Base-by-base conservation (phyloP, 2,888 invertebrate species). In the Eristalis pertinax region DNA sequence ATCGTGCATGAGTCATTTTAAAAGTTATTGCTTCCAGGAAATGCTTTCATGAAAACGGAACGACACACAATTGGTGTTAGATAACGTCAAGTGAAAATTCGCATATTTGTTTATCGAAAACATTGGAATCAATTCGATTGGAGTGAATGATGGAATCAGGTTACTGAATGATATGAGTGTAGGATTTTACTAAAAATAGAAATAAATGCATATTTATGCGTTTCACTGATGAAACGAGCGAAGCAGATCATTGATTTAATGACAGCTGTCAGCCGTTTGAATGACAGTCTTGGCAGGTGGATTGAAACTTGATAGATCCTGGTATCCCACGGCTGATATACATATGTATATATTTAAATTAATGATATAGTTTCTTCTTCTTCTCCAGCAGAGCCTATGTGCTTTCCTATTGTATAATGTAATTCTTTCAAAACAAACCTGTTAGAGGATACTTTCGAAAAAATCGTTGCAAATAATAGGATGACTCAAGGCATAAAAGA, bases 1-100 rank as follows among this genome's bases (percentile, higher is more conserved):
- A 24, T 56, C 35, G 1, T 8, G 43, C 63, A 35, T 84, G 79
- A 84, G 43, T 84, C 79, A 84, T 70, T 32, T 0, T 56, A 11
- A 38, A 75, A 69, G 64, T 69, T 60, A 65, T 10, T n/a, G 24
- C 10, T 24, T 67, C 11, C 13, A 72, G 35, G 68, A 73, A 77
- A 72, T 78, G 10, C 63, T 63, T 22, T 76, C 60, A 10, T n/a
- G 24, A 24, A 68, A 62, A 19, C 50, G 50, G 10, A 50, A 50
- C 7, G 19, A 19, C n/a, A 50, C 50, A 50, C 50, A 50, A 50
- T 50, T 19, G 50, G 50, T 19, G 19, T 50, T 50, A n/a, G 50
- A 50, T 50, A 50, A 50, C 50, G 19, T 50, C 19, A 5, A 50
- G 19, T 50, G 50, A 19, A 50, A 19, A 50, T 19, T 50, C 19